A percentile compares a stretch with the other conserved stretches of the same genome.
Conservation (phyloP, 2,797 vertebrate genomes). For the Pseudochirops cupreus region DNA sequence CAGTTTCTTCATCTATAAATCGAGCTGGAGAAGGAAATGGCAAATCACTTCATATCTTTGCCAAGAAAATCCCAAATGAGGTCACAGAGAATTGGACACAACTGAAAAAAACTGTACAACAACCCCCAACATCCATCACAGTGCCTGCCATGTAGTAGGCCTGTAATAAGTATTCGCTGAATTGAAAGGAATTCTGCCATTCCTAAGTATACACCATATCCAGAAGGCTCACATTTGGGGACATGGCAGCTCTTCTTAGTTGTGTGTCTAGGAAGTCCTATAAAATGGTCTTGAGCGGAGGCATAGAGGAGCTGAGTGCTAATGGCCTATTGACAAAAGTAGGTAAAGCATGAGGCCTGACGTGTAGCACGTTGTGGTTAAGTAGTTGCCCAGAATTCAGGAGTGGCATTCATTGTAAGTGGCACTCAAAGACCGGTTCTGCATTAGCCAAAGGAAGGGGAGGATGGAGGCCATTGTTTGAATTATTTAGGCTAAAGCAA, state of each 20-base stretch:
- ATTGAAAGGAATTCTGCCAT: neutral
- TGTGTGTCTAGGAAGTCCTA: neutral
- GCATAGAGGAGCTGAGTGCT: neutral
- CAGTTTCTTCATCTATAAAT: neutral
- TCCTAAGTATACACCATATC: neutral
- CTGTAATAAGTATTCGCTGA: neutral
- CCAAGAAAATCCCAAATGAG: neutral
- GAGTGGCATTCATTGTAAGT: conserved; percentile 2
- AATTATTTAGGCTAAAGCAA: neutral
- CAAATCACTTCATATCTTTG: neutral
- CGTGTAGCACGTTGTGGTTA: neutral
- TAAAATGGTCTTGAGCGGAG: neutral
- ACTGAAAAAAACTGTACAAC: neutral
- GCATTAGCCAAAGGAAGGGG: neutral
- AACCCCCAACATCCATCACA: neutral
- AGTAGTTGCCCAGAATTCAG: conserved; percentile 4
- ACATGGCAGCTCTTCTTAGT: neutral
- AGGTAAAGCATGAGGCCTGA: neutral
- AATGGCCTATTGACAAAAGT: neutral
- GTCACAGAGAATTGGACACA: neutral
- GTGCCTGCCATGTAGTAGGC: too few species aligned
- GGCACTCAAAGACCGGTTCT: neutral
- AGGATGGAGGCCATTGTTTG: neutral
- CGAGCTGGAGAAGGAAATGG: neutral
- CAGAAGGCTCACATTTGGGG: neutral